Conservation (phyloP, 1,140 invertebrate species). For the Sycobia sp. region DNA sequence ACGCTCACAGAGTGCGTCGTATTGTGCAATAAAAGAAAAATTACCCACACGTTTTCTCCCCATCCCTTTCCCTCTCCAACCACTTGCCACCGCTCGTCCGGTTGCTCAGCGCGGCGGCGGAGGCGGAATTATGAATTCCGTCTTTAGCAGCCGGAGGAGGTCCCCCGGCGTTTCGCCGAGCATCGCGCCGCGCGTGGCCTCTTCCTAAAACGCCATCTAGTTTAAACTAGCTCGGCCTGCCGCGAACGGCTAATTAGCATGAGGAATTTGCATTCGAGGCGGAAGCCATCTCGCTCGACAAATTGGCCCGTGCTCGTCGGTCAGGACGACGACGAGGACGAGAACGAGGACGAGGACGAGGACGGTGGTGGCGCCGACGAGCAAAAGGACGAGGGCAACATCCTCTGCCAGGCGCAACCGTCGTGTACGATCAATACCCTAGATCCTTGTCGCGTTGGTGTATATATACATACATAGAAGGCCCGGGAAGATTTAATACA, state of each 20-base stretch:
- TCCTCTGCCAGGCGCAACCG: no score
- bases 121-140: conserved; percentile 53
- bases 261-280: conserved; percentile 51
- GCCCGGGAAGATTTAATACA: no score
- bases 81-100: no score
- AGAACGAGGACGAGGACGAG: no score
- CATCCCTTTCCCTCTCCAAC: not conserved
- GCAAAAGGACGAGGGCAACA: no score
- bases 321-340: no score
- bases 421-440: no score
- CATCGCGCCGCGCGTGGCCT: conserved; percentile 25
- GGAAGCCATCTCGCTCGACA: conserved; percentile 40
- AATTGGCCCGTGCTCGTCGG: conserved; percentile 34
- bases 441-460: no score
- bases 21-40: not conserved
- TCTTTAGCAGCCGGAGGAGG: conserved; percentile 35
- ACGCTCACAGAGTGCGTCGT: no score
- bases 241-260: conserved; percentile 50
- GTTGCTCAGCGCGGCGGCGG: no score
- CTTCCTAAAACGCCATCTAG: conserved; percentile 44
- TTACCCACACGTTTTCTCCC: not conserved
- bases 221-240: conserved; percentile 41
- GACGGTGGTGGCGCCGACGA: no score
- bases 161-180: not conserved
- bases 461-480: no score